Conservation (phyloP, 2,113 vertebrate species). For the Morone saxatilis region DNA sequence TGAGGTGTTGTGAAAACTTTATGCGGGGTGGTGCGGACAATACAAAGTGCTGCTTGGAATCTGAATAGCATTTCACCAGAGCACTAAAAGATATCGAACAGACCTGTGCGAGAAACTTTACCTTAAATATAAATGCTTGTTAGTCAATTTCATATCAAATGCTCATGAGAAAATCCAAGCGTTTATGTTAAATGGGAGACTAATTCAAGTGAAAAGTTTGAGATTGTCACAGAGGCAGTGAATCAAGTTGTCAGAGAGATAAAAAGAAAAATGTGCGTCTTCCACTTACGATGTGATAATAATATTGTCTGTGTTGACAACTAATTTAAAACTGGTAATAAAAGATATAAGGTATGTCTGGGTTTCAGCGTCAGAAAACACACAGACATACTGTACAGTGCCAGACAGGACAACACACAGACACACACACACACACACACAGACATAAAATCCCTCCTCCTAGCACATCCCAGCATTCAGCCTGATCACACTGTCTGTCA, state of each 20-base stretch:
- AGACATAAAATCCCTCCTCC: conserved; percentile 28
- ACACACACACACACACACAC: conserved; percentile 8
- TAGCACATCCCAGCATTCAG: conserved; percentile 41
- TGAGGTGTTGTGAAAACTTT: conserved; percentile 19
- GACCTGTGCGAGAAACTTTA: not conserved
- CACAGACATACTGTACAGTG: conserved; percentile 24
- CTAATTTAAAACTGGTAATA: conserved; percentile 53
- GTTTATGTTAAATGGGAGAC: not conserved
- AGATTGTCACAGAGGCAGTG: not conserved
- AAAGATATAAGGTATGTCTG: conserved; percentile 45
- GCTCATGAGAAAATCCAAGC: not conserved
- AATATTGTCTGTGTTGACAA: conserved; percentile 24
- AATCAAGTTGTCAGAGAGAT: conserved; percentile 6
- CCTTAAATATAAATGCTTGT: not conserved
- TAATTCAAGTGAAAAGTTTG: not conserved
- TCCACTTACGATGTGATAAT: not conserved
- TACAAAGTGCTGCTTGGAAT: conserved; percentile 9
- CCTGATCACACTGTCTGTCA: conserved; percentile 58
- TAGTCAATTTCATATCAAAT: not conserved
- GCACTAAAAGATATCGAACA: conserved; percentile 2
- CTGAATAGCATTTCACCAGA: conserved; percentile 3
- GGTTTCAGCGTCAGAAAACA: conserved; percentile 10
- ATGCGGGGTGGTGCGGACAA: not conserved
- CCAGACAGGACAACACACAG: conserved; percentile 13
- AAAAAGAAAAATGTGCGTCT: not conserved